phyloP scores from a whole-genome alignment of 2,113 vertebrate genomes.

The Egretta garzetta region DNA sequence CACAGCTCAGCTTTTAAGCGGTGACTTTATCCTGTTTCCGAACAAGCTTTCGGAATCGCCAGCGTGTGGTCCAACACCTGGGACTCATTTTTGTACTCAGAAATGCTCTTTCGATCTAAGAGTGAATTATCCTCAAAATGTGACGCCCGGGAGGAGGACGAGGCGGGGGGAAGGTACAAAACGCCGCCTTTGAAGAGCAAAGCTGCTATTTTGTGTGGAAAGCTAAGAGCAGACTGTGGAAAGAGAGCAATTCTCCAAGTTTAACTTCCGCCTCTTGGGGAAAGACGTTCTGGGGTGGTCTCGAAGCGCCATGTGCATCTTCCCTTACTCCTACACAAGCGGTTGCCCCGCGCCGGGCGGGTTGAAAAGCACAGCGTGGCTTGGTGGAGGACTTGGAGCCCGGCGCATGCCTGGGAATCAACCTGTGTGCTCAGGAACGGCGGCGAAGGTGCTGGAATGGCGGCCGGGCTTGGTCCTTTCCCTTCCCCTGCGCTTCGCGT shows the following conservation, averaged over 20 bases:
- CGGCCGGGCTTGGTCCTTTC: not conserved
- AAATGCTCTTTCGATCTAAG: not conserved
- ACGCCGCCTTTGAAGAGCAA: accelerated
- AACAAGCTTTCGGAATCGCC: not conserved
- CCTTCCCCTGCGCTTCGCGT: not conserved
- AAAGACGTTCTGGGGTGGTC: not conserved
- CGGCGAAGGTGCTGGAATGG: no score
- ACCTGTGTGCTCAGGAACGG: not conserved
- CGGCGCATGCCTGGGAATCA: not conserved
- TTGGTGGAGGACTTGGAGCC: accelerated
- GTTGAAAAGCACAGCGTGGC: not conserved
- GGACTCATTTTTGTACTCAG: not conserved
- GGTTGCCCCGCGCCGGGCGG: accelerated
- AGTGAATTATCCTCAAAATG: not conserved
- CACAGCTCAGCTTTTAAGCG: not conserved
- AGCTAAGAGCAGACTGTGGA: accelerated
- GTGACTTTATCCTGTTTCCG: not conserved
- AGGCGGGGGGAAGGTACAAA: not conserved
- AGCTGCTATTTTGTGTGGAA: not conserved
- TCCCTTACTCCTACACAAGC: not conserved
- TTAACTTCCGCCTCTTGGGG: not conserved
- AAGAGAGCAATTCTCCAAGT: accelerated
- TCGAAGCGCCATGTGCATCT: accelerated
- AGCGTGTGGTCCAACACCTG: not conserved
- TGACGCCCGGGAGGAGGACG: not conserved